These are phyloP conservation scores for Ophonus ardosiacus DNA, from an alignment of 2,888 invertebrate genomes.

Conservation along the genomic window DNA sequence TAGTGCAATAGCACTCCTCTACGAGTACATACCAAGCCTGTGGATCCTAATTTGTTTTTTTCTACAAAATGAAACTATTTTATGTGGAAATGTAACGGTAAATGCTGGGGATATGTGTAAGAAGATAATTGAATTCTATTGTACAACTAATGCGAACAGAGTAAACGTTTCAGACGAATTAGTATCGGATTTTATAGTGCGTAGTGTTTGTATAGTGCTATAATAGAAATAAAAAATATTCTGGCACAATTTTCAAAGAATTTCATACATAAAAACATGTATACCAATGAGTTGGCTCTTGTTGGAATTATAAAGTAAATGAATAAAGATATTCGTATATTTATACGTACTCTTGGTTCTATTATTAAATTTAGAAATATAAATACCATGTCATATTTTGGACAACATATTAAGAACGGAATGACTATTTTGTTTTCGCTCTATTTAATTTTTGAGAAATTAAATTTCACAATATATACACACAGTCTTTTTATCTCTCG, in stretches of 20 bases:
- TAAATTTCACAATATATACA: too few species aligned
- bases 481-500: too few species aligned
- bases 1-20: conserved; percentile 8
- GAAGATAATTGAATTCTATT: conserved; percentile 31
- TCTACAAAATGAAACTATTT: background rate
- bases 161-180: conserved; percentile 29
- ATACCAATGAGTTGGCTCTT: background rate
- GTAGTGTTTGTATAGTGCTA: conserved; percentile 2
- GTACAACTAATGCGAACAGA: conserved; percentile 29
- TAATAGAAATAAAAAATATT: conserved; percentile 2
- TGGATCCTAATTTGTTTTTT: background rate
- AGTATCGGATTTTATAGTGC: conserved; percentile 17
- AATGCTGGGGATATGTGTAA: background rate
- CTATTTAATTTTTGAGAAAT: too few species aligned
- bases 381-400: too few species aligned
- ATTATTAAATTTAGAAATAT: too few species aligned
- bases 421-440: too few species aligned
- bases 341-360: too few species aligned
- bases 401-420: too few species aligned
- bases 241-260: conserved; percentile 7
- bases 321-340: too few species aligned
- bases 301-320: background rate
- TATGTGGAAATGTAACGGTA: background rate
- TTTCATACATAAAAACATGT: conserved; percentile 6
- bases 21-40: background rate